Conservation (phyloP, 2,888 invertebrate species). For the Craniophora ligustri region DNA sequence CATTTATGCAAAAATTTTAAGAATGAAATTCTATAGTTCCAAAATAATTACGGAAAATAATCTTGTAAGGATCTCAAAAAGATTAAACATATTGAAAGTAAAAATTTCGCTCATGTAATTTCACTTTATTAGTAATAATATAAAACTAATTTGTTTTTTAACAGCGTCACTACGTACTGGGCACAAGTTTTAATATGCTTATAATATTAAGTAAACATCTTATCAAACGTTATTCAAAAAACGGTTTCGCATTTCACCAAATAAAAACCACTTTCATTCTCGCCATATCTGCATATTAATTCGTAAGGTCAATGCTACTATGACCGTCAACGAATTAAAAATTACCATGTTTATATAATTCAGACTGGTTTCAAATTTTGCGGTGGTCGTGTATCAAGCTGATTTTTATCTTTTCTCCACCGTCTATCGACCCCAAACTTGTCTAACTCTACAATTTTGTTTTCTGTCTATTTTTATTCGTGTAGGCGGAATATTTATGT, state of each 20-base stretch:
- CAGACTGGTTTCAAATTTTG: background rate
- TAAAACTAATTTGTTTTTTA: too few species aligned
- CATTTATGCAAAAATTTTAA: too few species aligned
- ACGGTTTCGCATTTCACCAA: constrained; percentile 32
- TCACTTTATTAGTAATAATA: too few species aligned
- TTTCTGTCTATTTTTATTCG: too few species aligned
- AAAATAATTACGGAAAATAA: too few species aligned
- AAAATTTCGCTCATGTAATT: too few species aligned
- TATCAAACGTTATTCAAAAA: background rate
- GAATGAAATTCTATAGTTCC: too few species aligned
- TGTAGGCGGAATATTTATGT: background rate
- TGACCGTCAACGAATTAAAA: constrained; percentile 7
- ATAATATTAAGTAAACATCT: too few species aligned
- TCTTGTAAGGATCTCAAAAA: too few species aligned
- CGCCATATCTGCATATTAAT: constrained; percentile 37
- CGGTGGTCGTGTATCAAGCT: background rate
- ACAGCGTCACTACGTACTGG: too few species aligned
- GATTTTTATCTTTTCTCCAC: background rate
- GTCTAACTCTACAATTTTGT: background rate
- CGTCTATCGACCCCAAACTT: too few species aligned
- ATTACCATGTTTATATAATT: constrained; percentile 40
- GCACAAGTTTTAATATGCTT: background rate
- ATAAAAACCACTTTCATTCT: constrained; percentile 46
- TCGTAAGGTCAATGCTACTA: constrained; percentile 54
- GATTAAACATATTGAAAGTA: too few species aligned